Percentiles rank a stretch among this genome's conserved stretches.
Evolutionary conservation across 2,797 vertebrate species (phyloP).

Genomic region (Microcaecilia unicolor): DNA sequence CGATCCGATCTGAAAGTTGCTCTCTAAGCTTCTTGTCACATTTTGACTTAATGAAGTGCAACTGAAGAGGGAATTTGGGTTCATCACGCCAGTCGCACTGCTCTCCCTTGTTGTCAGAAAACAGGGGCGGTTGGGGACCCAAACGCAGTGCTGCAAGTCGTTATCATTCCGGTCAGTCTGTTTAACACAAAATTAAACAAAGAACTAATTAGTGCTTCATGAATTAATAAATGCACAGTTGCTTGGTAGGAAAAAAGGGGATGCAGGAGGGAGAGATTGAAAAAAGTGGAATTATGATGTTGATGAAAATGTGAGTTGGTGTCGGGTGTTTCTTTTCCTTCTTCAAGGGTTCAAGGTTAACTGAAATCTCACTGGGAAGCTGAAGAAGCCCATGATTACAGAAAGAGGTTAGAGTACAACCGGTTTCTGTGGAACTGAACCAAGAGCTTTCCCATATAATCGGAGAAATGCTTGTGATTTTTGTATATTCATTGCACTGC

Average conservation of each 20-base stretch:
- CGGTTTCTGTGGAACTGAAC: too few relatives aligned
- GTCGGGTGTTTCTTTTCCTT: too few relatives aligned
- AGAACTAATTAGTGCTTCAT: constrained; percentile 99
- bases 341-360: too few relatives aligned
- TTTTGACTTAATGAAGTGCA: constrained; percentile 99
- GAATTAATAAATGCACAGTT: constrained; percentile 99
- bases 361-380: too few relatives aligned
- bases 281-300: constrained; percentile 95
- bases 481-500: too few relatives aligned
- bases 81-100: constrained; percentile 97
- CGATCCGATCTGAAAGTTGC: constrained; percentile 98
- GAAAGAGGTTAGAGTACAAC: too few relatives aligned
- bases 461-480: too few relatives aligned
- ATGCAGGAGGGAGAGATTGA: constrained; percentile 96
- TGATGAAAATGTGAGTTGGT: constrained; percentile 37
- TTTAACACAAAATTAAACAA: constrained; percentile 99
- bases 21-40: constrained; percentile 99
- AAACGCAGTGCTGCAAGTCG: constrained; percentile 92
- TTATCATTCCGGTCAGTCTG: constrained; percentile 99
- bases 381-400: too few relatives aligned
- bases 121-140: constrained; percentile 97
- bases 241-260: constrained; percentile 88
- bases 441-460: too few relatives aligned
- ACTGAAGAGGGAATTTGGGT: constrained; percentile 99
- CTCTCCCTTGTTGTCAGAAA: constrained; percentile 98